Evolutionary conservation across 1,140 invertebrate species (phyloP).

Genomic region (Tenebrio molitor): DNA sequence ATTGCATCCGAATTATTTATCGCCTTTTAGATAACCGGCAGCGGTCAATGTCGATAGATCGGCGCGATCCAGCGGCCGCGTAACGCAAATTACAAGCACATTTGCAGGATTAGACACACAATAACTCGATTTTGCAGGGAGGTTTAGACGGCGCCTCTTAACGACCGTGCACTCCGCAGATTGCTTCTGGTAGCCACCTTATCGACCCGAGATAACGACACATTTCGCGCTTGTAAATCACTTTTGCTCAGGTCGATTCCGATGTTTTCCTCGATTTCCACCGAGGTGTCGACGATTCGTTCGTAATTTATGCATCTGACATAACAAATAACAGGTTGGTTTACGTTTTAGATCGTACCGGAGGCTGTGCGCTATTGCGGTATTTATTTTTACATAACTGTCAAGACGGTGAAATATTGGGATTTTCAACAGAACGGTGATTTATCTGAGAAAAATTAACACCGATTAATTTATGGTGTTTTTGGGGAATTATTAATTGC

Average conservation of each 20-base stretch:
- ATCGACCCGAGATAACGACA: too few species aligned
- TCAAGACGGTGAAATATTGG: conserved; percentile 6
- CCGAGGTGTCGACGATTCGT: background rate
- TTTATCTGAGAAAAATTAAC: conserved; percentile 27
- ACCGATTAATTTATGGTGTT: conserved; percentile 1
- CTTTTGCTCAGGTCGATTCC: too few species aligned
- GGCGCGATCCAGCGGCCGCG: too few species aligned
- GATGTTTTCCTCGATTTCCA: background rate
- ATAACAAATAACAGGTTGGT: conserved; percentile 14
- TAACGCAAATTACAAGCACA: conserved; percentile 30
- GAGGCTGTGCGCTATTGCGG: background rate
- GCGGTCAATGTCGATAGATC: background rate
- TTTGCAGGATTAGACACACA: conserved; percentile 18
- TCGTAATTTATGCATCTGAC: background rate
- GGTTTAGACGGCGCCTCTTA: conserved; percentile 7
- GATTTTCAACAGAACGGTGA: conserved; percentile 3
- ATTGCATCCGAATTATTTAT: conserved; percentile 59
- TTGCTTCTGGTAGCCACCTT: too few species aligned
- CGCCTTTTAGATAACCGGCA: conserved; percentile 48
- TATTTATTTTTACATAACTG: conserved; percentile 29
- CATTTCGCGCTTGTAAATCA: too few species aligned
- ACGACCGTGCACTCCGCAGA: too few species aligned
- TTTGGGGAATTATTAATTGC: conserved; percentile 1
- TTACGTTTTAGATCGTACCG: background rate
- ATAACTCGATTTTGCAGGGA: conserved; percentile 13